phyloP scores from a whole-genome alignment of 2,113 vertebrate species.

The Oncorhynchus gorbuscha region DNA sequence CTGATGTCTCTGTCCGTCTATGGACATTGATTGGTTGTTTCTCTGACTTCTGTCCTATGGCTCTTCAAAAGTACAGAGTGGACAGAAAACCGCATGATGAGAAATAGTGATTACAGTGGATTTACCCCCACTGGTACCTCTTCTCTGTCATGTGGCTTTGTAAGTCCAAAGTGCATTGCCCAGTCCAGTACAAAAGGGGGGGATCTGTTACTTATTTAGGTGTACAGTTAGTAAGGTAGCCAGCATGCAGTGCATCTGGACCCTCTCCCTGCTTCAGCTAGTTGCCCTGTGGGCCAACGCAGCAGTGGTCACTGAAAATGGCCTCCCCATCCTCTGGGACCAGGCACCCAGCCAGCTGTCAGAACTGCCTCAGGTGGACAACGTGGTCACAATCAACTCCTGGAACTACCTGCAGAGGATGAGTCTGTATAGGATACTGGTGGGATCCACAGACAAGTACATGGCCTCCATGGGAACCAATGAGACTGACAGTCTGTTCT shows the following conservation, averaged over 20 bases:
- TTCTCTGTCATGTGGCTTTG: background rate
- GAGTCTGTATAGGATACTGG: constrained; percentile 76
- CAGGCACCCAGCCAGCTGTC: constrained; percentile 51
- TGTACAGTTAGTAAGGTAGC: background rate
- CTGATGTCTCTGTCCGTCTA: background rate
- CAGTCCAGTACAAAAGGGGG: background rate
- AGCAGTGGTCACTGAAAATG: constrained; percentile 49
- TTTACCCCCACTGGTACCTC: background rate
- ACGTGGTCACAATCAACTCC: constrained; percentile 65
- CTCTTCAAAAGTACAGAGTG: background rate
- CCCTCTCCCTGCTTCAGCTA: background rate
- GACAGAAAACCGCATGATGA: background rate
- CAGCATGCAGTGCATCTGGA: background rate
- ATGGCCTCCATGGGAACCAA: constrained; percentile 70
- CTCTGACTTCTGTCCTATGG: background rate
- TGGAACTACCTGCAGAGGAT: constrained; percentile 80
- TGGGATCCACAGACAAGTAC: constrained; percentile 72
- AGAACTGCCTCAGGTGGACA: constrained; percentile 58
- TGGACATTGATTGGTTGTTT: background rate
- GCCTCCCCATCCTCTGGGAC: constrained; percentile 75
- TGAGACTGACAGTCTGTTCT: constrained; percentile 74
- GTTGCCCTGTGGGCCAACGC: background rate
- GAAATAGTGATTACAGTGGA: background rate
- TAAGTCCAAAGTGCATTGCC: background rate
- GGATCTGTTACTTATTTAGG: background rate